These are phyloP conservation scores for Callorhinus ursinus DNA, from an alignment of 2,113 vertebrate genomes.

Conservation along the genomic window DNA sequence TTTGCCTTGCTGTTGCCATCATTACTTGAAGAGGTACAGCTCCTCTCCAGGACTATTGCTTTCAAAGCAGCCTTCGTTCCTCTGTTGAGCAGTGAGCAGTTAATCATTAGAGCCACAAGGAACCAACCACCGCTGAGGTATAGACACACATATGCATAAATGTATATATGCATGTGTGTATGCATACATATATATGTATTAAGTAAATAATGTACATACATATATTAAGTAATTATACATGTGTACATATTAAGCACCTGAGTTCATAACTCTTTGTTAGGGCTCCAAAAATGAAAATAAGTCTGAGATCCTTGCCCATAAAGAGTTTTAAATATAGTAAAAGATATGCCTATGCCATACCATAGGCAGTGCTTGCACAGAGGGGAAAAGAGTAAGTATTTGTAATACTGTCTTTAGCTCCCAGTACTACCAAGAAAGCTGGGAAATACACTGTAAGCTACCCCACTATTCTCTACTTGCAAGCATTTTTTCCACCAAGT, in stretches of 20 bases:
- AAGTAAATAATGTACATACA: neutral
- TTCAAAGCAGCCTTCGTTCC: neutral
- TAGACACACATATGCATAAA: neutral
- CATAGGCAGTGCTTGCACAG: neutral
- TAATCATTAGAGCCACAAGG: neutral
- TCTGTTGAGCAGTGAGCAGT: neutral
- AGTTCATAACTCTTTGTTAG: neutral
- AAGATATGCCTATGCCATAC: neutral
- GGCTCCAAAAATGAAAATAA: slow-evolving; percentile 3
- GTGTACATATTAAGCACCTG: neutral
- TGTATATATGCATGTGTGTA: neutral
- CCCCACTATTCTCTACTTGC: neutral
- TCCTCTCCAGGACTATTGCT: neutral
- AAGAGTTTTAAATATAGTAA: neutral
- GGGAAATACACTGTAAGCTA: neutral
- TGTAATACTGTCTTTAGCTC: neutral
- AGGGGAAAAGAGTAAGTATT: neutral
- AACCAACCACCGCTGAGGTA: neutral
- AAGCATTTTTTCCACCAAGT: neutral
- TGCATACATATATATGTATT: neutral
- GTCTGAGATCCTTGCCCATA: neutral
- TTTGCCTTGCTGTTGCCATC: neutral
- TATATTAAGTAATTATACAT: neutral
- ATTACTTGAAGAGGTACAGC: neutral
- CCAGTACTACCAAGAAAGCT: neutral